Conservation (phyloP, 2,797 vertebrate species). For the Malurus leucopterus region DNA sequence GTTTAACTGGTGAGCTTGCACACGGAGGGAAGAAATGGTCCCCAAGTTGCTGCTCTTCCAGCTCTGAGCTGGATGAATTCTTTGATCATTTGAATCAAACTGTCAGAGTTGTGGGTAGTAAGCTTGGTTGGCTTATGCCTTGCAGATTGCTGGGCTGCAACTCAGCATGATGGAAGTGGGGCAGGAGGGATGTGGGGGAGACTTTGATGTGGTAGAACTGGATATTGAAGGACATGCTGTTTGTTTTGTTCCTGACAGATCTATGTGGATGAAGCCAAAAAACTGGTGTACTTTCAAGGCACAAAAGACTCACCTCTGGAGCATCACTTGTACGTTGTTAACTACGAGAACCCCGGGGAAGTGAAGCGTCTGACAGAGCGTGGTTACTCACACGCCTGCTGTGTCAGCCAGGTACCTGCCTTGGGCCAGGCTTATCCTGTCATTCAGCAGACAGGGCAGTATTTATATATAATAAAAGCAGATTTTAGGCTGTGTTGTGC, state of each 20-base stretch:
- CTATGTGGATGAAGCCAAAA: constrained; percentile 77
- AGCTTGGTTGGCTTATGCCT: background rate
- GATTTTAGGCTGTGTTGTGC: background rate
- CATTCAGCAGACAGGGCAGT: background rate
- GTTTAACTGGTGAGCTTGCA: background rate
- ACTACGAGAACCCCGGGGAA: constrained; percentile 72
- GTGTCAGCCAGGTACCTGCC: constrained; percentile 73
- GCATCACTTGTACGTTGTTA: constrained; percentile 78
- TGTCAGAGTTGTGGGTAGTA: background rate
- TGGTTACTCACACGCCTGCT: constrained; percentile 77
- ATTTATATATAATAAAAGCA: background rate
- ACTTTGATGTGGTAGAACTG: background rate
- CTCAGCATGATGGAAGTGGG: background rate
- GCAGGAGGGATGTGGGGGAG: rapidly evolving
- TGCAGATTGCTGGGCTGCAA: background rate
- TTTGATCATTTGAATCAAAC: background rate
- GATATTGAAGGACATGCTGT: background rate
- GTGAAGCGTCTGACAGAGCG: constrained; percentile 73
- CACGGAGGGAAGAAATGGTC: background rate
- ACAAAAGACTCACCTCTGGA: constrained; percentile 80
- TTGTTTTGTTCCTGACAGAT: constrained; percentile 67
- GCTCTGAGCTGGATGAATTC: background rate
- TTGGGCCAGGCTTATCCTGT: background rate
- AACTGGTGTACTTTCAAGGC: constrained; percentile 80
- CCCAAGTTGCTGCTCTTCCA: background rate